A percentile compares a stretch with the other conserved stretches of the same genome.
phyloP scores from a whole-genome alignment of 2,888 invertebrate species.

The Crematogaster levior region DNA sequence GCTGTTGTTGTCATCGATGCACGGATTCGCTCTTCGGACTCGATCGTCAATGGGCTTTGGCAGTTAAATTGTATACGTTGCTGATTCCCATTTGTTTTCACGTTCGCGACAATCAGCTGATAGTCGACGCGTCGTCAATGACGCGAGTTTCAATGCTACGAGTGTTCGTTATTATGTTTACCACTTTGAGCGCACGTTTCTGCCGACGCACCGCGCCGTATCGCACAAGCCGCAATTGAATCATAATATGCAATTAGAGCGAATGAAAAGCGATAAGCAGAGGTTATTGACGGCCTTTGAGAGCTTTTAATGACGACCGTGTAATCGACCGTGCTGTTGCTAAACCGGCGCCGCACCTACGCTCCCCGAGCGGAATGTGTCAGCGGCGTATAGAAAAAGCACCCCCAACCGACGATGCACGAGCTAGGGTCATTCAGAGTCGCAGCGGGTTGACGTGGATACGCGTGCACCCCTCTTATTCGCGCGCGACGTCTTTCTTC shows the following conservation, averaged over 20 bases:
- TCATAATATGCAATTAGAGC: constrained; percentile 48
- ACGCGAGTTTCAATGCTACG: constrained; percentile 12
- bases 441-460: constrained; percentile 15
- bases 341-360: constrained; percentile 38
- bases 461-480: background rate
- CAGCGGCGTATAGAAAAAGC: constrained; percentile 35
- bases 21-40: background rate
- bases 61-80: background rate
- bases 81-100: background rate
- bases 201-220: background rate
- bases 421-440: constrained; percentile 16
- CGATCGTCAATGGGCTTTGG: background rate
- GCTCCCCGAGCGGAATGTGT: constrained; percentile 27
- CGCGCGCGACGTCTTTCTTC: constrained; percentile 11
- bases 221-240: constrained; percentile 16
- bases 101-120: background rate
- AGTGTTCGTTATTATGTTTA: constrained; percentile 12
- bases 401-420: background rate
- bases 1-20: background rate
- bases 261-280: constrained; percentile 44
- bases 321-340: constrained; percentile 56
- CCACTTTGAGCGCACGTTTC: constrained; percentile 17
- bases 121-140: background rate
- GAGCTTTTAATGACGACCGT: constrained; percentile 57
- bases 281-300: constrained; percentile 52